These are phyloP conservation scores for Tichodroma muraria DNA, from an alignment of 2,113 vertebrate species.

Conservation along the genomic window DNA sequence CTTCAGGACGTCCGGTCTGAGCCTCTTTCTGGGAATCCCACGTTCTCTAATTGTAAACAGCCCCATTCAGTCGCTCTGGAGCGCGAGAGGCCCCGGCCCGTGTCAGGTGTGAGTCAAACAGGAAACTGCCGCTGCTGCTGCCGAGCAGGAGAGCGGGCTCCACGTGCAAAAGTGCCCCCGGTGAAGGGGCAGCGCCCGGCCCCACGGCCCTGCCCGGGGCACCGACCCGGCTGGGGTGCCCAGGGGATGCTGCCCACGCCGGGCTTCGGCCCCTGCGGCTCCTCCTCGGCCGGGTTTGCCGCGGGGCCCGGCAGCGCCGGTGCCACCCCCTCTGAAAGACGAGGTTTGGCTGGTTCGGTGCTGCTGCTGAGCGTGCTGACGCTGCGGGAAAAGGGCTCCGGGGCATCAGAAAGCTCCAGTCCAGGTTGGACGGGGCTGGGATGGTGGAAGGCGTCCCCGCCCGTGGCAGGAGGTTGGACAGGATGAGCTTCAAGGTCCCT, in stretches of 20 bases:
- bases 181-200: accelerated
- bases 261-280: neutral
- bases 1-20: slow-evolving; percentile 75
- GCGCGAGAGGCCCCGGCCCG: neutral
- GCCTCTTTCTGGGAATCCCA: slow-evolving; percentile 80
- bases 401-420: neutral
- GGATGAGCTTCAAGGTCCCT: neutral
- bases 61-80: slow-evolving; percentile 49
- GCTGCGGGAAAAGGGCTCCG: accelerated
- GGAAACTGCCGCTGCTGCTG: slow-evolving; percentile 46
- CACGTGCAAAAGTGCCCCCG: neutral
- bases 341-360: neutral
- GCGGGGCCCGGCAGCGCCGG: neutral
- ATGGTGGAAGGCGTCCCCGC: neutral
- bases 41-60: slow-evolving; percentile 74
- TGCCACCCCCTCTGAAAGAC: accelerated
- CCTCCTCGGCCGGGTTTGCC: accelerated
- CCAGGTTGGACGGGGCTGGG: neutral
- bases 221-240: accelerated
- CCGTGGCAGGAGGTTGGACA: neutral
- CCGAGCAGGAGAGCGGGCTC: neutral
- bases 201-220: neutral
- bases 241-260: accelerated
- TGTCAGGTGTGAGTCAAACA: slow-evolving; percentile 74
- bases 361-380: neutral